phyloP scores from a whole-genome alignment of 2,888 invertebrate species.

The Thumatha senex region DNA sequence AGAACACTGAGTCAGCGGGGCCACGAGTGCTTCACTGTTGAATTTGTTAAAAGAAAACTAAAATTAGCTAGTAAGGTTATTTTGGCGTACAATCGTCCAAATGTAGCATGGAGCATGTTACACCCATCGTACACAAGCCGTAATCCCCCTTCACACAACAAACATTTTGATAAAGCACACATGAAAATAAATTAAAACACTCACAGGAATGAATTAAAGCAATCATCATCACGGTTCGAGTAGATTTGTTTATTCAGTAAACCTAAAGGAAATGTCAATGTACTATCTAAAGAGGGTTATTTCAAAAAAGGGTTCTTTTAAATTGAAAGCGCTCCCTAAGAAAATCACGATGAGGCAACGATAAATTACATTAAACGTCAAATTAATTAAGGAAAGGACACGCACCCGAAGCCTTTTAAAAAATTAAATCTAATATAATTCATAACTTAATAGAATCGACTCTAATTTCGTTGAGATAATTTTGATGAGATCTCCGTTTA shows the following conservation, averaged over 20 bases:
- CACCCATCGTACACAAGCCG: conserved; percentile 2
- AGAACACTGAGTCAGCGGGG: too few relatives aligned
- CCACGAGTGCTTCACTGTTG: too few relatives aligned
- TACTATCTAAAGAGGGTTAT: conserved; percentile 33
- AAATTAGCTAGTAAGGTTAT: too few relatives aligned
- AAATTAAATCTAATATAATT: conserved; percentile 53
- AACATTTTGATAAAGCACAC: conserved; percentile 28
- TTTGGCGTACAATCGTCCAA: background rate
- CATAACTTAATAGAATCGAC: conserved; percentile 46
- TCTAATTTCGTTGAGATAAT: conserved; percentile 31
- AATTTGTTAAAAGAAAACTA: too few relatives aligned
- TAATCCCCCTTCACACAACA: conserved; percentile 12
- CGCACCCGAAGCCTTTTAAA: conserved; percentile 47
- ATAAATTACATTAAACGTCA: conserved; percentile 71
- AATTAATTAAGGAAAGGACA: conserved; percentile 65
- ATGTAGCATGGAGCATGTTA: background rate
- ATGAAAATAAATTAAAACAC: conserved; percentile 34
- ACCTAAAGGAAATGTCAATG: conserved; percentile 31
- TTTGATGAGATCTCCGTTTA: conserved; percentile 28
- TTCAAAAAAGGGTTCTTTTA: conserved; percentile 25
- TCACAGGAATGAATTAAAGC: conserved; percentile 25
- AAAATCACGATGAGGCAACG: conserved; percentile 38
- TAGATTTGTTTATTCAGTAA: conserved; percentile 29
- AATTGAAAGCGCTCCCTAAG: conserved; percentile 23
- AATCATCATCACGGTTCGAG: conserved; percentile 27